Evolutionary conservation across 2,797 vertebrate genomes (phyloP), one percentile per base, ranked within the genome.

Genomic region (Echeneis naucrates): DNA sequence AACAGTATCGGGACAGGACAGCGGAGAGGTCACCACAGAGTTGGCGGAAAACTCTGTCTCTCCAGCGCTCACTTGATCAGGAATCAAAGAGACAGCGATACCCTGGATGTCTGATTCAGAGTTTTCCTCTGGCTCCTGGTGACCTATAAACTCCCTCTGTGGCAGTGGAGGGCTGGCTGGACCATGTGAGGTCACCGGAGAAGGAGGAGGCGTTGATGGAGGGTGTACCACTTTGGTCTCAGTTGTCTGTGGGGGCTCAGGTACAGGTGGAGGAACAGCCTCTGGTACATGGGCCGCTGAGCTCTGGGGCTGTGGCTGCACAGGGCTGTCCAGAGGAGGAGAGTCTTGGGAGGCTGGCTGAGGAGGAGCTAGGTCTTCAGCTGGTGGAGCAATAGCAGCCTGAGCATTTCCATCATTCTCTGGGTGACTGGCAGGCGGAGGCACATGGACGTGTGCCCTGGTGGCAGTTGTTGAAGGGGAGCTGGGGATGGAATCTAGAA

Each of bases 101-200:
- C 59, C 56, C 61, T 47, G 71, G 67, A 71, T 32, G 67, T 79
- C 83, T 11, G 78, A 73, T 17, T 90, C 89, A 1, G 77, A 86
- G 81, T 83, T 89, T 68, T 93, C 92, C 77, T 81, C 87, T 1
- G 82, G 89, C 58, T 85, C 84, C 63, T 54, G 87, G 59, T 64
- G 80, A 62, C 23, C 26, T 8, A 4, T 4, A 0, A 17, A 0
- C 14, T 65, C 61, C 10, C 3, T 1, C 1, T 64, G 40, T 32
- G 51, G 51, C 1, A n/a, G 30, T 5, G 54, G 19, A 3, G 27
- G 24, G n/a, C 3, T 12, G 13, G 35, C 52, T 19, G 38, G 23
- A 54, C 30, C 33, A 24, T 0, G 74, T 17, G 38, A 45, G 23
- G 32, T 67, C 24, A 64, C 76, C 19, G 74, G 81, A 0, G 71